phyloP scores from a whole-genome alignment of 2,113 vertebrate genomes.

The Melierax canorus region DNA sequence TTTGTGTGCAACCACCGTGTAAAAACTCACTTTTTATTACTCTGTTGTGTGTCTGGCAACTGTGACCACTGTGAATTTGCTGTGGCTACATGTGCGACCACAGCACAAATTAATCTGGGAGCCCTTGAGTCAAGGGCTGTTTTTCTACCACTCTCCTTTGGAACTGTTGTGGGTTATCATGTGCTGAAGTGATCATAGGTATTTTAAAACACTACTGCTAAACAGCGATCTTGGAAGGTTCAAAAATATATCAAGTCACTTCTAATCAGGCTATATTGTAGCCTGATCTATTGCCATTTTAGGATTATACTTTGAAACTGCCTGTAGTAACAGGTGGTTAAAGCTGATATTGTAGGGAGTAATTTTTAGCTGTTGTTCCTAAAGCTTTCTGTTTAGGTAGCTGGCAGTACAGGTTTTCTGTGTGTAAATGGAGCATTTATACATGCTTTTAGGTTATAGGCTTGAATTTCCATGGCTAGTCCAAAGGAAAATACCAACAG shows the following conservation, averaged over 20 bases:
- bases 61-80: constrained; percentile 34
- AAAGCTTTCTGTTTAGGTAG: constrained; percentile 24
- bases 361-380: constrained; percentile 1
- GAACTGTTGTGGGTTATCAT: not conserved
- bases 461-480: constrained; percentile 18
- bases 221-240: not conserved
- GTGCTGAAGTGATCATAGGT: not conserved
- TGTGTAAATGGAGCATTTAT: constrained; percentile 50
- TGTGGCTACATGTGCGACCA: constrained; percentile 29
- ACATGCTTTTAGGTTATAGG: constrained; percentile 2
- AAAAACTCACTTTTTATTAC: constrained; percentile 30
- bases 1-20: not conserved
- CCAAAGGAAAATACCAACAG: constrained; percentile 44
- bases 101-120: constrained; percentile 35
- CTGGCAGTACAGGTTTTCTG: not conserved
- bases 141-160: not conserved
- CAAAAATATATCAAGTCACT: not conserved
- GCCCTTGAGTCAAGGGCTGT: not conserved
- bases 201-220: not conserved
- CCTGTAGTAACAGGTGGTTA: not conserved
- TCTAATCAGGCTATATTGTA: not conserved
- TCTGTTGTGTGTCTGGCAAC: not conserved
- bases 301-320: not conserved
- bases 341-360: not conserved
- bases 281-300: not conserved